Conservation (phyloP, 2,888 invertebrate genomes). For the Euzophera pinguis region DNA sequence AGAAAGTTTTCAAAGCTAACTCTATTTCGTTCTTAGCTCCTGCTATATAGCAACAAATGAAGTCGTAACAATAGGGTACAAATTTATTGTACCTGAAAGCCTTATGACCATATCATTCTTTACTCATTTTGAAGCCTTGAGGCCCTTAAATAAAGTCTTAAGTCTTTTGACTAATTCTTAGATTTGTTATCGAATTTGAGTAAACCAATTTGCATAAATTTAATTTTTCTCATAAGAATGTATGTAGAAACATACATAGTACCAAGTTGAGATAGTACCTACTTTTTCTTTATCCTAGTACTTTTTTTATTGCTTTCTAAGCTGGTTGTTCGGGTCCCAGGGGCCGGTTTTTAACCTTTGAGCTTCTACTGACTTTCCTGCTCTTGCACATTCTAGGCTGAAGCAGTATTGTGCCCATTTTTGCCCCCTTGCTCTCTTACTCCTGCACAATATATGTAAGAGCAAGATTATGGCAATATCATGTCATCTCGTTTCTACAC, state of each 20-base stretch:
- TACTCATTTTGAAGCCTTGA: neutral
- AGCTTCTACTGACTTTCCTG: no score
- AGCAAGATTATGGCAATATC: no score
- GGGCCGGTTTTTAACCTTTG: no score
- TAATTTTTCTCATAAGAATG: slow-evolving; percentile 45
- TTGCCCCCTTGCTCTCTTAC: no score
- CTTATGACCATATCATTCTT: neutral
- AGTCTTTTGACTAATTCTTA: neutral
- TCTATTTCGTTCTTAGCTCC: neutral
- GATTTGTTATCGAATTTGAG: neutral
- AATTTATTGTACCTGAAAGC: neutral
- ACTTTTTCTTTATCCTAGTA: no score
- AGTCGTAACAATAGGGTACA: slow-evolving; percentile 67
- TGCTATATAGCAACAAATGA: slow-evolving; percentile 58
- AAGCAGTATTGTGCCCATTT: no score
- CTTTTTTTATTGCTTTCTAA: no score
- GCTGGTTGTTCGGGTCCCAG: no score
- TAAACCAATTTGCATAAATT: slow-evolving; percentile 54
- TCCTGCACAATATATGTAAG: no score
- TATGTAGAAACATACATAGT: slow-evolving; percentile 14
- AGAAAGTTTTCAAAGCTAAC: neutral
- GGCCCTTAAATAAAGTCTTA: neutral
- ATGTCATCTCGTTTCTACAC: no score
- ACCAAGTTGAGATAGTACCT: neutral
- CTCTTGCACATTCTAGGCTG: no score